These are phyloP conservation scores for Cephalopterus ornatus DNA, from an alignment of 2,113 vertebrate genomes.

Conservation along the genomic window DNA sequence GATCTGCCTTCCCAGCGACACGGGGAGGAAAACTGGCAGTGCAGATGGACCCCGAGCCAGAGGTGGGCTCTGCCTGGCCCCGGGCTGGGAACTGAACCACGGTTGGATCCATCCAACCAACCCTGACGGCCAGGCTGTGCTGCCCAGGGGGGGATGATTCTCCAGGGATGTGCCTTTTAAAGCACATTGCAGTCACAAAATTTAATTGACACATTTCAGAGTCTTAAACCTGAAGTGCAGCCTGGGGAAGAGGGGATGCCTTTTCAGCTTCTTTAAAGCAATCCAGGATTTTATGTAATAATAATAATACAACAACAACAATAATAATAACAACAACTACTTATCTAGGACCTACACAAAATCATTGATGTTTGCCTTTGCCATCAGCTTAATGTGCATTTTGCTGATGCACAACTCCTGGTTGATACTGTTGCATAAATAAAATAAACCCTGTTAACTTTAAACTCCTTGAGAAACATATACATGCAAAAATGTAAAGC, in stretches of 20 bases:
- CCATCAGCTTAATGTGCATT: constrained; percentile 17
- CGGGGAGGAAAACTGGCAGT: fast-evolving
- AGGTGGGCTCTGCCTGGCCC: background rate
- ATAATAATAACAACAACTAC: background rate
- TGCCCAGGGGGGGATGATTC: fast-evolving
- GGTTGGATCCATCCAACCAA: fast-evolving
- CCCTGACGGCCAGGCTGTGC: fast-evolving
- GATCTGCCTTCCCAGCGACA: background rate
- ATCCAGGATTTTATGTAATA: background rate
- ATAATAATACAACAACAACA: background rate
- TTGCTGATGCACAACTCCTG: constrained; percentile 39
- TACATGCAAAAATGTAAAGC: constrained; percentile 26
- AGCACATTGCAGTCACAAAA: background rate
- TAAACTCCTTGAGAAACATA: background rate
- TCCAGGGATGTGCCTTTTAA: background rate
- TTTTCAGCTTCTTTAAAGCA: background rate
- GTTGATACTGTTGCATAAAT: constrained; percentile 15
- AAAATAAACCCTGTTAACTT: constrained; percentile 22
- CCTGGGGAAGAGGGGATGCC: background rate
- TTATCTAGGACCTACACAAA: constrained; percentile 29
- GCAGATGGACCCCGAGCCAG: background rate
- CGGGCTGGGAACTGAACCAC: background rate
- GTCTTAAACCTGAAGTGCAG: constrained; percentile 1
- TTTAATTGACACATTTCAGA: background rate
- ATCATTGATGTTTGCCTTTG: constrained; percentile 53